These are phyloP conservation scores for Gila robusta DNA, from an alignment of 2,797 vertebrate species.

Conservation along the genomic window DNA sequence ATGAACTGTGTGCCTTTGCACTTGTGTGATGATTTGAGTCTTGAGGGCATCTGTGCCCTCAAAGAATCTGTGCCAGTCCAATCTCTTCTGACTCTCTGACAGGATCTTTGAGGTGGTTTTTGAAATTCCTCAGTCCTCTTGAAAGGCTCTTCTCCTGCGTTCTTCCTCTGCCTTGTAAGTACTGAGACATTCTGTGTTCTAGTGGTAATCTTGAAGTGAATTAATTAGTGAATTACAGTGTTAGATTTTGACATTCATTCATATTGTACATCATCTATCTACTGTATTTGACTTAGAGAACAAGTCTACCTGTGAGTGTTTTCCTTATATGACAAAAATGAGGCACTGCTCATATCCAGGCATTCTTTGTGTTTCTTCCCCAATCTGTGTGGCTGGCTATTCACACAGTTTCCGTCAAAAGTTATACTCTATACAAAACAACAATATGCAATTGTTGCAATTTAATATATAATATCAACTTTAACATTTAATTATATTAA, in stretches of 20 bases:
- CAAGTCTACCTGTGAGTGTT: slow-evolving; percentile 29
- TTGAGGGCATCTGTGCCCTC: background rate
- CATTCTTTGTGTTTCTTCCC: background rate
- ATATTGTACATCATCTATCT: background rate
- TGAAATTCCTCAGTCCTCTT: background rate
- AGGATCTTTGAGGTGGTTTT: background rate
- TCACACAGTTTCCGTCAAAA: background rate
- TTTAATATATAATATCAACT: background rate
- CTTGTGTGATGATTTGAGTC: background rate
- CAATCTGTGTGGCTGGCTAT: background rate
- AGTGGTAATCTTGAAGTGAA: slow-evolving; percentile 60
- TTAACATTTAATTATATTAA: background rate
- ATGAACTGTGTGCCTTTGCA: background rate
- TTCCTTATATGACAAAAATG: slow-evolving; percentile 6
- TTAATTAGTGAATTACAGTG: slow-evolving; percentile 23
- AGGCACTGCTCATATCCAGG: background rate
- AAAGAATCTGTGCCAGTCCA: background rate
- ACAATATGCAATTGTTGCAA: background rate
- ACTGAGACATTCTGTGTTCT: slow-evolving; percentile 46
- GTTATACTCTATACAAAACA: slow-evolving; percentile 4
- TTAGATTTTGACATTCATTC: background rate
- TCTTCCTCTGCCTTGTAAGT: slow-evolving; percentile 41
- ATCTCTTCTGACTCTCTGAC: background rate
- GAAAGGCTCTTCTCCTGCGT: background rate
- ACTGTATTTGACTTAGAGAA: background rate